Conservation (phyloP, 2,888 invertebrate genomes). For the Patella caerulea region DNA sequence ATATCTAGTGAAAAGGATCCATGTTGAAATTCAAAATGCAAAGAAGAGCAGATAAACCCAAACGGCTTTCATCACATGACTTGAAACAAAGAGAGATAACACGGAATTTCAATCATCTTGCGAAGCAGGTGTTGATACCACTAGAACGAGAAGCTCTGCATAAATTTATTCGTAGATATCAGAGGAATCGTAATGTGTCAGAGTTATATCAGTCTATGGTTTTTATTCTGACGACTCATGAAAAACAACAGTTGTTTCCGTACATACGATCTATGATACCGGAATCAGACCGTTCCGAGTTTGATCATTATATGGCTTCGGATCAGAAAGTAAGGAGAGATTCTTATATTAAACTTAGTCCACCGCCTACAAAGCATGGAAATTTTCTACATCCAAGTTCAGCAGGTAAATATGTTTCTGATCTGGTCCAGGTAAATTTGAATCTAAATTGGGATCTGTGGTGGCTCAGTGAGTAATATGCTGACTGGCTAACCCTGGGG, state of each 20-base stretch:
- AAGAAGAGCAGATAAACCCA: not conserved
- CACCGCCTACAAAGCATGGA: not conserved
- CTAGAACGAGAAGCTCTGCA: not conserved
- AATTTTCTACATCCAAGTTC: constrained; percentile 3
- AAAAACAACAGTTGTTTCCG: not conserved
- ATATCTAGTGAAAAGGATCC: no score
- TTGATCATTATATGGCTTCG: not conserved
- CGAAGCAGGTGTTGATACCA: not conserved
- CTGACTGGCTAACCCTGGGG: no score
- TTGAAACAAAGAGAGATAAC: constrained; percentile 1
- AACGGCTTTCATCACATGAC: not conserved
- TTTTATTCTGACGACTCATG: not conserved
- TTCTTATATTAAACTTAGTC: not conserved
- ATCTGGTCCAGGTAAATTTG: no score
- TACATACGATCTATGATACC: not conserved
- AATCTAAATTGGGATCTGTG: no score
- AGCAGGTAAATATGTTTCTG: not conserved
- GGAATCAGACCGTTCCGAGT: not conserved
- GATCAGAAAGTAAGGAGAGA: not conserved
- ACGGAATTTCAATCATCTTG: not conserved
- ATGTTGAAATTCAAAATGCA: not conserved
- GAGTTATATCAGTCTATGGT: not conserved
- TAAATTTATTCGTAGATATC: not conserved
- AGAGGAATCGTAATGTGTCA: not conserved
- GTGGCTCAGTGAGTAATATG: no score